phyloP scores from a whole-genome alignment of 2,888 invertebrate species.

The Drosophila flavopinicola region DNA sequence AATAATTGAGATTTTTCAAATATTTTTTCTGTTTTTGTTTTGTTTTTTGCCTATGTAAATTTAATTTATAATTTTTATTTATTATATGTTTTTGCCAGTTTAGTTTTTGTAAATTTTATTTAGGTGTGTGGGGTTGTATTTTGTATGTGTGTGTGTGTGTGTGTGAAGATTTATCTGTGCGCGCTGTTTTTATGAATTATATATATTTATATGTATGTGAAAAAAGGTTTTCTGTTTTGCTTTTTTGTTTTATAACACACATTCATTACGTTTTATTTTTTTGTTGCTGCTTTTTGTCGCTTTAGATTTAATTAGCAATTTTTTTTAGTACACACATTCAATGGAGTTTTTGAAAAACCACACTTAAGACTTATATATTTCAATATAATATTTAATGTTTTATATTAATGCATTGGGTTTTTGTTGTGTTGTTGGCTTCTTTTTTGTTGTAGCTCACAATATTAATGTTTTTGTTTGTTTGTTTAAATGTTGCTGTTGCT shows the following conservation, averaged over 20 bases:
- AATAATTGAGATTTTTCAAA: conserved; percentile 79
- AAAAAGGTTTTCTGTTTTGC: conserved; percentile 29
- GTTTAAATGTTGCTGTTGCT: conserved; percentile 16
- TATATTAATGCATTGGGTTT: conserved; percentile 66
- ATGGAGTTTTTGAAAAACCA: conserved; percentile 76
- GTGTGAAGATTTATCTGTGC: conserved; percentile 65
- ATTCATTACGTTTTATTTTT: conserved; percentile 39
- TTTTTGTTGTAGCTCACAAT: conserved; percentile 44
- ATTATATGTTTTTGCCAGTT: conserved; percentile 26
- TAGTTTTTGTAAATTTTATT: conserved; percentile 69
- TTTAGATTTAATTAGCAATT: conserved; percentile 55
- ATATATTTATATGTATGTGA: conserved; percentile 35
- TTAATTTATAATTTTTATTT: conserved; percentile 62
- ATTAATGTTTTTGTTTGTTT: conserved; percentile 24
- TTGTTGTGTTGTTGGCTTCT: conserved; percentile 28
- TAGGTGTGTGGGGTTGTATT: conserved; percentile 53
- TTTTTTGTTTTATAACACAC: conserved; percentile 55
- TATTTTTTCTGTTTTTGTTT: conserved; percentile 33
- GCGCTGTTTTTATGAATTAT: conserved; percentile 36
- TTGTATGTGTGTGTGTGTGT: conserved; percentile 54
- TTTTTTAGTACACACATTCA: conserved; percentile 71
- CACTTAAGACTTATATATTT: conserved; percentile 52
- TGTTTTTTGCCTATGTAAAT: conserved; percentile 71
- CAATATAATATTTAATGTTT: conserved; percentile 45
- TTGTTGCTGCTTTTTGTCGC: conserved; percentile 28